Percentiles rank a stretch among this genome's conserved stretches.
Conservation (phyloP, 1,140 invertebrate genomes). For the Sweltsa coloradensis region DNA sequence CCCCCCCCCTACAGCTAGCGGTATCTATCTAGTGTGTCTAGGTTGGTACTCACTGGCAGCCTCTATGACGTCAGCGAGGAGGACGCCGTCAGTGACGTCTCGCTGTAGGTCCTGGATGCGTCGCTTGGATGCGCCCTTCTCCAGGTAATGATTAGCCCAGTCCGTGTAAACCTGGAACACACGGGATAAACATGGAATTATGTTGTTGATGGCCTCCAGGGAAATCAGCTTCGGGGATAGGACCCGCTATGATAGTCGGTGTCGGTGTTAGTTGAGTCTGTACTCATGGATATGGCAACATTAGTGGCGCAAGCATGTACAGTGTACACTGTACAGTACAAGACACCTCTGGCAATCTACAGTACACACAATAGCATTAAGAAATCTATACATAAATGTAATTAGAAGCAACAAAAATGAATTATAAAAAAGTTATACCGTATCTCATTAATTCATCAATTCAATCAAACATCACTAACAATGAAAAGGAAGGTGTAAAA, state of each 20-base stretch:
- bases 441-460: too few relatives aligned
- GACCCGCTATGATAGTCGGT: neutral
- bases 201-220: neutral
- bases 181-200: conserved; percentile 17
- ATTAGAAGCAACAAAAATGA: too few relatives aligned
- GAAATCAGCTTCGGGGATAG: neutral
- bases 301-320: too few relatives aligned
- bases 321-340: too few relatives aligned
- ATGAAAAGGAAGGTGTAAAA: too few relatives aligned
- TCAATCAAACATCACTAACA: too few relatives aligned
- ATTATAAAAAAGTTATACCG: too few relatives aligned
- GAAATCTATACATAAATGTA: too few relatives aligned
- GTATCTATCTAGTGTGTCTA: neutral
- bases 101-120: conserved; percentile 73
- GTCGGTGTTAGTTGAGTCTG: neutral
- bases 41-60: conserved; percentile 71
- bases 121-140: conserved; percentile 72
- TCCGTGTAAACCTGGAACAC: conserved; percentile 85
- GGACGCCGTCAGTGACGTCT: conserved; percentile 81
- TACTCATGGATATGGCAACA: too few relatives aligned
- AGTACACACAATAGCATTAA: too few relatives aligned
- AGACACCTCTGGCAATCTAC: too few relatives aligned
- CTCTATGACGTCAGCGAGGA: conserved; percentile 85
- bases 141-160: conserved; percentile 95
- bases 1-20: neutral